These are phyloP conservation scores for Drosophila murphyi DNA, from an alignment of 1,140 invertebrate genomes.

Conservation along the genomic window DNA sequence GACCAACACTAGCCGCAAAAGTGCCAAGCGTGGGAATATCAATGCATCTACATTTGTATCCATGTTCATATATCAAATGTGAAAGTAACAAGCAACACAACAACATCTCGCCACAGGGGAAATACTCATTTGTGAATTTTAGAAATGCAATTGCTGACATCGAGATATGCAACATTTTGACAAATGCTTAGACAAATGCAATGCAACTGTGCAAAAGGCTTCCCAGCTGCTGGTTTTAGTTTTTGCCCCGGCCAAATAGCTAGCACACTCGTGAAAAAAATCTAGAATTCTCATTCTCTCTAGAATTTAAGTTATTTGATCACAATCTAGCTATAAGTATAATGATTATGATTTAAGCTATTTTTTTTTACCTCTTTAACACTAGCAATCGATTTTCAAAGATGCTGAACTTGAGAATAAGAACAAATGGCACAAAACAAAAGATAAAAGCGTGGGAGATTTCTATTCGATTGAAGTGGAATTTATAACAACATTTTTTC, in stretches of 20 bases:
- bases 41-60: slow-evolving; percentile 5
- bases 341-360: too few species aligned
- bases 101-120: slow-evolving; percentile 7
- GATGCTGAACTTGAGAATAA: too few species aligned
- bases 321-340: too few species aligned
- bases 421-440: too few species aligned
- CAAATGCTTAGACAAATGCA: slow-evolving; percentile 76
- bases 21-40: slow-evolving; percentile 2
- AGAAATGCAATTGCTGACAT: slow-evolving; percentile 64
- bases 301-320: too few species aligned
- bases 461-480: too few species aligned
- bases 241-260: neutral
- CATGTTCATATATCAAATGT: slow-evolving; percentile 2
- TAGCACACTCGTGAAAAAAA: too few species aligned
- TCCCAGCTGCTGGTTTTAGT: slow-evolving; percentile 39
- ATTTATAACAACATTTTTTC: too few species aligned
- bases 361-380: too few species aligned
- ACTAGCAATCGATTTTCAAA: too few species aligned
- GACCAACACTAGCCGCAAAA: slow-evolving; percentile 31
- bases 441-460: too few species aligned
- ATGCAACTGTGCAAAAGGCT: slow-evolving; percentile 43
- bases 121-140: slow-evolving; percentile 35
- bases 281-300: too few species aligned
- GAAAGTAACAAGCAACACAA: slow-evolving; percentile 25
- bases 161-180: slow-evolving; percentile 77